A percentile compares a stretch with the other conserved stretches of the same genome.
These are phyloP conservation scores for Camelus bactrianus DNA, from an alignment of 2,113 vertebrate species.

Conservation along the genomic window DNA sequence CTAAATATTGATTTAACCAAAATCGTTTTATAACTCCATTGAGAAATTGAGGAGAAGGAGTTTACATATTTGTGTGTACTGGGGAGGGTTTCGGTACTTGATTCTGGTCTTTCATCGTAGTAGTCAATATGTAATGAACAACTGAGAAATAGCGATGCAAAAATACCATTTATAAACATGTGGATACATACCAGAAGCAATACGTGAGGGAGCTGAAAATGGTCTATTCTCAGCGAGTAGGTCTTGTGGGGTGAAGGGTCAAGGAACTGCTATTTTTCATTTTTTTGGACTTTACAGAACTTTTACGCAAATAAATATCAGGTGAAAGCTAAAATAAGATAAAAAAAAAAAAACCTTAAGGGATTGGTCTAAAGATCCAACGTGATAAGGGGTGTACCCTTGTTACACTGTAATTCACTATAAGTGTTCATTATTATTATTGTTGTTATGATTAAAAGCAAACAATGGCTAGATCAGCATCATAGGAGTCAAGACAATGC, in stretches of 20 bases:
- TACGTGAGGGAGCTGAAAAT: neutral
- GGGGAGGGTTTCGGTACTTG: accelerated
- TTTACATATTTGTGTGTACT: neutral
- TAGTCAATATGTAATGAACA: neutral
- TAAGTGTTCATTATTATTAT: neutral
- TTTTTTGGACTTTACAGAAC: neutral
- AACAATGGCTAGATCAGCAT: neutral
- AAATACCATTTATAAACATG: neutral
- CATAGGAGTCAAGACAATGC: neutral
- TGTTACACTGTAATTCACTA: neutral
- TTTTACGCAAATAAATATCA: neutral
- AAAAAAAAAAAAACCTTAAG: neutral
- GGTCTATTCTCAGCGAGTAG: neutral
- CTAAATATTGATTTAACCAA: neutral
- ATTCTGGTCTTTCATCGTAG: neutral
- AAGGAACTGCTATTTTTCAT: neutral
- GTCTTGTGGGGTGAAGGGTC: neutral
- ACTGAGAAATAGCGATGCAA: neutral
- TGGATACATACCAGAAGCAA: neutral
- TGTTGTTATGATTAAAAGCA: neutral
- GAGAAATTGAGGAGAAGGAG: neutral
- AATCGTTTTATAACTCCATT: neutral
- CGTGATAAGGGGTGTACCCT: no score
- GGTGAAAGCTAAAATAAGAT: neutral
- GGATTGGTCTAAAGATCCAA: neutral